These are phyloP conservation scores for Fregata magnificens DNA, from an alignment of 2,113 vertebrate genomes.

Conservation along the genomic window DNA sequence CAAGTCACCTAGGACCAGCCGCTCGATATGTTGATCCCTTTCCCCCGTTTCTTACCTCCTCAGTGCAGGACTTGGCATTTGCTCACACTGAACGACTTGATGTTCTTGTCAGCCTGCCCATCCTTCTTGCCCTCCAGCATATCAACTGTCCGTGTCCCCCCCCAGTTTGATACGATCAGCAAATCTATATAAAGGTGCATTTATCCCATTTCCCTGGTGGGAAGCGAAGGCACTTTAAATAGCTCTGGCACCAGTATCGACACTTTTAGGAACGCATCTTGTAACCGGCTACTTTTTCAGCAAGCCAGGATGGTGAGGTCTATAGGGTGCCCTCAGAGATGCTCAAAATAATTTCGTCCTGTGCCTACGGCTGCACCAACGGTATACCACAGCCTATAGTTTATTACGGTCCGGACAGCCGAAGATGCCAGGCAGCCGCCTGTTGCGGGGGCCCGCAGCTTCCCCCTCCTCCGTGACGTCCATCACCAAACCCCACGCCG, in stretches of 20 bases:
- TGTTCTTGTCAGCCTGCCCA: neutral
- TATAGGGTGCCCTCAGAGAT: neutral
- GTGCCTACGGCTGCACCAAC: neutral
- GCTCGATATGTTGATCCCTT: neutral
- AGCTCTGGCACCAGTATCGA: neutral
- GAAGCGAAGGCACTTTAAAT: rapidly evolving
- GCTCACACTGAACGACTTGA: neutral
- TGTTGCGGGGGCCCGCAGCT: neutral
- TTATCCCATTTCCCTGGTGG: neutral
- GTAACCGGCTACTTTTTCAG: neutral
- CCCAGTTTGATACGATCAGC: neutral
- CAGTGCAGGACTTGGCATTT: neutral
- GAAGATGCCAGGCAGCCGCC: neutral
- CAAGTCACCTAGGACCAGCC: neutral
- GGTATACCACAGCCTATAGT: rapidly evolving
- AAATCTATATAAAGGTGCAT: neutral
- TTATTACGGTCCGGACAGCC: too few relatives aligned
- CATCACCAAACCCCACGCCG: neutral
- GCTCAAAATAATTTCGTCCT: rapidly evolving
- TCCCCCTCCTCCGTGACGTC: too few relatives aligned
- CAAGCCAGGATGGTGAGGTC: too few relatives aligned
- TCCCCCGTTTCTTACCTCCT: neutral
- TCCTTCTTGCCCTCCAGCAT: too few relatives aligned
- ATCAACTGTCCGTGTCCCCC: rapidly evolving
- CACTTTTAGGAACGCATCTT: neutral